phyloP scores from a whole-genome alignment of 2,888 invertebrate genomes.

The Drosophila kokeensis region DNA sequence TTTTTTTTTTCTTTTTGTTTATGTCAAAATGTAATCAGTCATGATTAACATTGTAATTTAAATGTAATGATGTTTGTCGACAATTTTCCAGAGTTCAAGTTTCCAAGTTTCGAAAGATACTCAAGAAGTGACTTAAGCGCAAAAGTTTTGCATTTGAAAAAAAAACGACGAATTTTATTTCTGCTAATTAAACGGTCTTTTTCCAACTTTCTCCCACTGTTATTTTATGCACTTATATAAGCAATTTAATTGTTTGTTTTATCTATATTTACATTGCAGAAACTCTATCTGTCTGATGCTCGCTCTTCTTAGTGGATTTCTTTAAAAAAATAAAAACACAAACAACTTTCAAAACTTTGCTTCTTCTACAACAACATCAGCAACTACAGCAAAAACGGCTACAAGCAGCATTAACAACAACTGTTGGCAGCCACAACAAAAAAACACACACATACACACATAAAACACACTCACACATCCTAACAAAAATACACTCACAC shows the following conservation, averaged over 20 bases:
- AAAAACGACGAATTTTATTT: background rate
- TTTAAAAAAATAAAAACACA: constrained; percentile 58
- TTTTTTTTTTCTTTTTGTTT: background rate
- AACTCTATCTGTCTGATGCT: constrained; percentile 71
- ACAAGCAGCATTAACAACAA: constrained; percentile 21
- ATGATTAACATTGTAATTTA: background rate
- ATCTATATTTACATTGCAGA: constrained; percentile 63
- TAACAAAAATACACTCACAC: background rate
- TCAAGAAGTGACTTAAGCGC: background rate
- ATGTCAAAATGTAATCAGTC: background rate
- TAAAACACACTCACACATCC: constrained; percentile 15
- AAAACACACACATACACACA: constrained; percentile 28
- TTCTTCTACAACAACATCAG: constrained; percentile 46
- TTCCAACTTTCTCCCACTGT: background rate
- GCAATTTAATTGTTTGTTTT: constrained; percentile 16
- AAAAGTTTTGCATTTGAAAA: constrained; percentile 11
- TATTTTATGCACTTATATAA: constrained; percentile 29
- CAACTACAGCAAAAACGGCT: constrained; percentile 14
- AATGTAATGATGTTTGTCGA: background rate
- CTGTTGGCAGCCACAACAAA: constrained; percentile 30
- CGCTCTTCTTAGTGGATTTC: constrained; percentile 71
- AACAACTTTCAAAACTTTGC: constrained; percentile 55
- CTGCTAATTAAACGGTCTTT: constrained; percentile 5
- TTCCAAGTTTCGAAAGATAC: background rate
- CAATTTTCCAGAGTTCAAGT: background rate